Base-by-base conservation (phyloP, 2,888 invertebrate genomes). In the Lomographa bimaculata region DNA sequence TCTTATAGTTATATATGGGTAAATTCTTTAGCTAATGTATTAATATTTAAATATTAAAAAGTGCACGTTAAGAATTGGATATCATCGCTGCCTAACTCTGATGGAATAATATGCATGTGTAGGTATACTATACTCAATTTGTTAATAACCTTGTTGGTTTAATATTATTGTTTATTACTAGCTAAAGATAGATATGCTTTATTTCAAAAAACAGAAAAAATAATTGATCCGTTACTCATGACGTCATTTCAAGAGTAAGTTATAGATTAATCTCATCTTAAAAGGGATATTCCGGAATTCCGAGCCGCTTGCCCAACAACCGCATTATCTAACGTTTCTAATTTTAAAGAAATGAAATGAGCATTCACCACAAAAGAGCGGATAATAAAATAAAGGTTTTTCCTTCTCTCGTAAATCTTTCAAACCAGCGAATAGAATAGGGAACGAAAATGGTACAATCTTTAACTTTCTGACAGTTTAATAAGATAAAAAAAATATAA, bases 381-480 rank as follows among this genome's bases (percentile, higher is more conserved):
- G 72, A 75, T 79, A 76, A 74, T 79, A 76, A 75, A 78, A 78
- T 76, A 77, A 80, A 75, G 70, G 68, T 66, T 71, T 70, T 75
- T 69, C 71, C 71, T 63, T 57, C 62, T 58, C 59, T 68, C 75
- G 69, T 82, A 80, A 82, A 82, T 81, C 80, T 78, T 64, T 60
- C 65, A 60, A 60, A 71, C 71, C 70, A 64, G 66, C 71, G 80
- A 77, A 76, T 77, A 75, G 76, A 79, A 78, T 79, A 73, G 72
- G 71, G 75, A 43, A 43, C 36, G 42, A 77, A 78, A 81, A 78
- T 71, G 77, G 73, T 74, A 78, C 76, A 82, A 81, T 82, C 80
- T 81, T 81, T 81, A 82, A 83, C 80, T 83, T 81, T 83, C 74
- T 80, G 84, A 81, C 84, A 84, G 80, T 82, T 84, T 84, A 84